Percentiles rank a stretch among this genome's conserved stretches.
Conservation (phyloP, 2,797 vertebrate species). For the Scomberomorus guttatus region DNA sequence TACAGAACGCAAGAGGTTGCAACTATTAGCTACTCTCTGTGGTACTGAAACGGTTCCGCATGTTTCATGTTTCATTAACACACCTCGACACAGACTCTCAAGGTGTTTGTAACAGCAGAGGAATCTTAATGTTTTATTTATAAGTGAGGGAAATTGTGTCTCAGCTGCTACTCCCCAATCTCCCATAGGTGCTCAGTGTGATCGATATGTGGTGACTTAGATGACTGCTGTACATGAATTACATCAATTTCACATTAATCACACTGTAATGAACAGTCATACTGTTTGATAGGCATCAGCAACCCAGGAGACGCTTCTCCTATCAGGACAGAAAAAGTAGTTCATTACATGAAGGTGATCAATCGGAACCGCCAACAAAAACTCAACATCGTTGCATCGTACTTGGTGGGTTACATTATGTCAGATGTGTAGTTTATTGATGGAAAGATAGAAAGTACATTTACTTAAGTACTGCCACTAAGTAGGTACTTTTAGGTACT, state of each 20-base stretch:
- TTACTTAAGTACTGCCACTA: neutral
- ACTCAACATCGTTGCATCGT: neutral
- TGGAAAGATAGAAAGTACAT: neutral
- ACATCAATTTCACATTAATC: constrained; percentile 33
- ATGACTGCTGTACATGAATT: constrained; percentile 17
- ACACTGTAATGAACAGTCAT: constrained; percentile 5
- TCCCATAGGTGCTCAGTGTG: constrained; percentile 5
- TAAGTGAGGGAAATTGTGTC: neutral
- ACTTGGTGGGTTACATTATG: neutral
- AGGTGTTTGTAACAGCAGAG: neutral
- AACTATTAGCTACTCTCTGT: neutral
- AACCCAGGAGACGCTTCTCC: neutral
- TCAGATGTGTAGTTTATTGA: too few species aligned
- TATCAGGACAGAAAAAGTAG: neutral
- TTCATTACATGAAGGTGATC: neutral
- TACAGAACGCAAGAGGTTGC: too few species aligned
- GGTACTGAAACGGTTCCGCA: neutral
- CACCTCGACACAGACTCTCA: neutral
- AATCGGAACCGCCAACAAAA: neutral
- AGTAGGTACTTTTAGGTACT: too few species aligned
- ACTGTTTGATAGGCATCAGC: neutral
- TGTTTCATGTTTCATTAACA: neutral
- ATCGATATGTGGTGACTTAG: constrained; percentile 15
- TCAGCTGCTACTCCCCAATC: constrained; percentile 12
- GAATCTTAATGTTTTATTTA: constrained; percentile 3